These are phyloP conservation scores for Amiota mariae DNA, from an alignment of 2,888 invertebrate genomes.

Conservation along the genomic window DNA sequence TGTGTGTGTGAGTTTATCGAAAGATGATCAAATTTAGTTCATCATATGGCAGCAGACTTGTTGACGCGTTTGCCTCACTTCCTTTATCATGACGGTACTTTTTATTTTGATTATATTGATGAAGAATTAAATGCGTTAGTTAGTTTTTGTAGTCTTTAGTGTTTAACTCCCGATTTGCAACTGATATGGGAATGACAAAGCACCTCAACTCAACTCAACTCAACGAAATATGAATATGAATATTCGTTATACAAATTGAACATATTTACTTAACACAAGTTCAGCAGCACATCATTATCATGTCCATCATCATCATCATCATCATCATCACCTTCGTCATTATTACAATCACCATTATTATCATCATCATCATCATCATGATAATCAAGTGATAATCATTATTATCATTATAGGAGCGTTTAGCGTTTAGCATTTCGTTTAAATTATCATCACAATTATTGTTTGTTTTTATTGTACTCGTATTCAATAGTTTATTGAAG, in stretches of 20 bases:
- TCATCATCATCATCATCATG: neutral
- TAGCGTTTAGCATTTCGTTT: neutral
- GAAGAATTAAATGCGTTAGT: neutral
- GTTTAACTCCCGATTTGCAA: constrained; percentile 40
- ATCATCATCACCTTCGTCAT: neutral
- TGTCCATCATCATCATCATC: neutral
- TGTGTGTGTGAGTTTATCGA: no score
- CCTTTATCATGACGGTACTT: neutral
- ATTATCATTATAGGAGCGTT: neutral
- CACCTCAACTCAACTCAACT: no score
- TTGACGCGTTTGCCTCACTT: neutral
- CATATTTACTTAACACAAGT: neutral
- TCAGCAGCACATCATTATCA: constrained; percentile 4
- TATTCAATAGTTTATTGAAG: no score
- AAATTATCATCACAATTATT: neutral
- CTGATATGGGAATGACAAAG: constrained; percentile 27
- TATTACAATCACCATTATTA: neutral
- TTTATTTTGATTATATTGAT: neutral
- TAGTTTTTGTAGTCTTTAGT: constrained; percentile 28
- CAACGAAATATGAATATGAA: neutral
- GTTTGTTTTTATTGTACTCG: no score
- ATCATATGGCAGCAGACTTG: constrained; percentile 3
- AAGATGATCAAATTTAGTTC: neutral
- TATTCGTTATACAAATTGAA: no score
- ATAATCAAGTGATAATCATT: no score